Evolutionary conservation across 2,113 vertebrate species (phyloP), one percentile per base, ranked within the genome.

Genomic region (Cathartes aura): DNA sequence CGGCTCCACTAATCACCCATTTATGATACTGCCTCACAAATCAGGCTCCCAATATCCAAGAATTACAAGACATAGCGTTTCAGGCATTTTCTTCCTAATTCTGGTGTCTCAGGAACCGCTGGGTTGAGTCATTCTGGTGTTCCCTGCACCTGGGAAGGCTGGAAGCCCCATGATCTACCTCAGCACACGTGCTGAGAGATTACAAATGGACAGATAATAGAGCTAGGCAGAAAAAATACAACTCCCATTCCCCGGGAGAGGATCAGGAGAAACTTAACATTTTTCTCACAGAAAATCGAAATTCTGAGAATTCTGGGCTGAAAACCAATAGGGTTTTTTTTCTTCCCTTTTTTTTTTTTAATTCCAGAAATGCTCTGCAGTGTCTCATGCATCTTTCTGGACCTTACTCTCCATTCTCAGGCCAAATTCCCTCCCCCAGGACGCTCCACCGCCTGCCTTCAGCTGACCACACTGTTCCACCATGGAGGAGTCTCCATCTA

Each of bases 321-420:
- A 86, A 97, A 93, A 85, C 5, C 13, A 73, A 15, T 14, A 29
- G 6, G 6, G 2, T 1, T 15, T 2, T 26, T 20, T 23, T 12
- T 6, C 1, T 6, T 19, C 6, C 16, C 4, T 15, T 15, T 3
- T 21, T 6, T 1, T 9, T 8, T 11, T 15, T 11, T 15, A 26
- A 21, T 79, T 82, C 56, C 53, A 74, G 27, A 89, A 89, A 53
- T 43, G 22, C 32, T 63, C 29, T 75, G 15, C 58, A 52, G 19
- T 63, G 45, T 66, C 68, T 89, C 0, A 0, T 63, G 34, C 30
- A 59, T 73, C 71, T 47, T 60, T 75, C 50, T 84, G 76, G 87
- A 60, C 29, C 15, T 78, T 32, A 4, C 6, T 87, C 5, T 71
- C 23, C 8, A 0, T 59, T 47, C n/a, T 72, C 15, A 3, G 11